Evolutionary conservation across 2,113 vertebrate species (phyloP).

Genomic region (Atlantisia rogersi): DNA sequence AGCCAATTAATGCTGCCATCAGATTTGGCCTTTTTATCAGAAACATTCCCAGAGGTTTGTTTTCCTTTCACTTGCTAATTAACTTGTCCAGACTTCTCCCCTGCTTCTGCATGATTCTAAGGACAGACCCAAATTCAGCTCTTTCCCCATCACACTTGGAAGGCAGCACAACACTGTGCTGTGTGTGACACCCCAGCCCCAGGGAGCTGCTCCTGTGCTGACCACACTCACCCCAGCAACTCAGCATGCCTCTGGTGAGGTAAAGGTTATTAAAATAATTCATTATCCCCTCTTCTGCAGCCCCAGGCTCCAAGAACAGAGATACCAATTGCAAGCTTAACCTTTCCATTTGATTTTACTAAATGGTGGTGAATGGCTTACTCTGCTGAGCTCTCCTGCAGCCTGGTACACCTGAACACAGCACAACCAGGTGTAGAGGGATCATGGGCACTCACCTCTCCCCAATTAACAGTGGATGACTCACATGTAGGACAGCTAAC

Average conservation of each 20-base stretch:
- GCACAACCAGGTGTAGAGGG: background rate
- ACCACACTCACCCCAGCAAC: background rate
- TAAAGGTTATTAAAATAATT: background rate
- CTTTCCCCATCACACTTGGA: background rate
- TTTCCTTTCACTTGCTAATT: background rate
- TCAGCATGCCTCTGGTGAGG: background rate
- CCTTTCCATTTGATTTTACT: background rate
- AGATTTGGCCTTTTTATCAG: background rate
- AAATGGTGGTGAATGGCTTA: background rate
- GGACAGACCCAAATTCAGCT: background rate
- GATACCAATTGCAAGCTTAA: background rate
- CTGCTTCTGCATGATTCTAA: background rate
- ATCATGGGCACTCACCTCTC: background rate
- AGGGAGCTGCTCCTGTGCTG: background rate
- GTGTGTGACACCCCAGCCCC: background rate
- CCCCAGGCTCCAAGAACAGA: background rate
- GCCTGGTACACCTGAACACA: rapidly evolving
- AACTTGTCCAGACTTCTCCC: background rate
- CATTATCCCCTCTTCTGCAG: background rate
- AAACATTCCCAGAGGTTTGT: background rate
- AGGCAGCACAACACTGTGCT: background rate
- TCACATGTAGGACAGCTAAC: background rate
- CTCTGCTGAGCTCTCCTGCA: background rate
- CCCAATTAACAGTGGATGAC: background rate
- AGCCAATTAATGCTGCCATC: background rate